Base-by-base conservation (phyloP, 2,888 invertebrate species). In the Orchesella flavescens region DNA sequence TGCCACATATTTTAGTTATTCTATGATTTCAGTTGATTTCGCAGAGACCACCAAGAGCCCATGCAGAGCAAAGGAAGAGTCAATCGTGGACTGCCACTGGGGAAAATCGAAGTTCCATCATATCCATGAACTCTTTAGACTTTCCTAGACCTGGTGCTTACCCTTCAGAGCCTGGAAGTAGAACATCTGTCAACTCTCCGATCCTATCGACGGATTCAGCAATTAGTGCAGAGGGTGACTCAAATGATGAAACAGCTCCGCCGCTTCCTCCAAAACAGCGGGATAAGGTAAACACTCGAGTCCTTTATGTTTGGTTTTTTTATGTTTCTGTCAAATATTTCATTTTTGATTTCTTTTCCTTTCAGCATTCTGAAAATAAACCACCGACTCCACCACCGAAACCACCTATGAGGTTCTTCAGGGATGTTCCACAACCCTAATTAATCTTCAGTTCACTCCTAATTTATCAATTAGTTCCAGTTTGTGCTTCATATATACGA, bases 341-440 rank as follows among this genome's bases (percentile, higher is more conserved):
- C 3, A 34, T 10, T 0, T 15, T 61, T 2, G 59, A 15, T 79
- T 68, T 66, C 15, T 76, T 44, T 65, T 59, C 24, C 44, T 65
- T 65, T 17, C 53, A 85, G 85, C 69, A 61, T 49, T 19, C 65
- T 7, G 86, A 86, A 13, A 78, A 61, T 17, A 84, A 81, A 46
- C 84, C 86, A 34, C 86, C 86, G 5, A 85, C 86, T 12, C 86
- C 86, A n/a, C 86, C 86, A 3, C 86, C 86, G 1, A 86, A 86
- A 61, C 83, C 83, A 12, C 83, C 83, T 0, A 43, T 83, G 57
- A 21, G 57, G 66, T 19, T 43, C 1, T 82, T 75, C 19, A 1
- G 68, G 55, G 69, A 75, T 7, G 61, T 55, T 55, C 59, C 74
- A 23, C 21, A n/a, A 49, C 23, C 43, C 17, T 66, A 76, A 66